A percentile compares a stretch with the other conserved stretches of the same genome.
Conservation (phyloP, 2,797 vertebrate genomes). For the Prunella strophiata region DNA sequence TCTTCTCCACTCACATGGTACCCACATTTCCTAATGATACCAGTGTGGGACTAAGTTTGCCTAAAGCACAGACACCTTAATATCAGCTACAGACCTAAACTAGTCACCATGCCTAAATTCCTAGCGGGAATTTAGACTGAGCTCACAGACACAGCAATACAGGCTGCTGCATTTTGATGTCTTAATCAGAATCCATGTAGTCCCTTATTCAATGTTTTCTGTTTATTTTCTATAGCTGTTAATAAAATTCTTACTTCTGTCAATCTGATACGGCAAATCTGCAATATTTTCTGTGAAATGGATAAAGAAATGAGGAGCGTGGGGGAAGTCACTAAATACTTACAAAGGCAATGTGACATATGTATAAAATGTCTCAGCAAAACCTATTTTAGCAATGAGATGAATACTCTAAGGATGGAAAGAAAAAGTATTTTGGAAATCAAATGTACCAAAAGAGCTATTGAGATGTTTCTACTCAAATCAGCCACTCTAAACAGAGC, state of each 20-base stretch:
- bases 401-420: not conserved
- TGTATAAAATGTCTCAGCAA: not conserved
- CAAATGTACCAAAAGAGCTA: not conserved
- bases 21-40: not conserved
- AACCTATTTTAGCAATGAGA: not conserved
- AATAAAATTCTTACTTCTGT: not conserved
- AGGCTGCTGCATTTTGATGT: not conserved
- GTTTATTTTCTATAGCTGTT: not conserved
- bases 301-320: not conserved
- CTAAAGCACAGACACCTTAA: not conserved
- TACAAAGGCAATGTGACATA: not conserved
- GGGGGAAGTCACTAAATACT: not conserved
- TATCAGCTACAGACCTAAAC: not conserved
- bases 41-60: not conserved
- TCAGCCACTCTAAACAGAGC: not conserved
- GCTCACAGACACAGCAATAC: not conserved
- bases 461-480: not conserved
- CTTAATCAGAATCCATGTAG: not conserved
- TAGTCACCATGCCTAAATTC: fast-evolving
- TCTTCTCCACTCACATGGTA: not conserved
- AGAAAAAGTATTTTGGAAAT: not conserved
- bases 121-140: not conserved
- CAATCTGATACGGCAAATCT: not conserved
- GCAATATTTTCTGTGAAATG: not conserved
- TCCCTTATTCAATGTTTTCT: not conserved